Evolutionary conservation across 2,797 vertebrate species (phyloP).

Genomic region (Sebastes miniatus): DNA sequence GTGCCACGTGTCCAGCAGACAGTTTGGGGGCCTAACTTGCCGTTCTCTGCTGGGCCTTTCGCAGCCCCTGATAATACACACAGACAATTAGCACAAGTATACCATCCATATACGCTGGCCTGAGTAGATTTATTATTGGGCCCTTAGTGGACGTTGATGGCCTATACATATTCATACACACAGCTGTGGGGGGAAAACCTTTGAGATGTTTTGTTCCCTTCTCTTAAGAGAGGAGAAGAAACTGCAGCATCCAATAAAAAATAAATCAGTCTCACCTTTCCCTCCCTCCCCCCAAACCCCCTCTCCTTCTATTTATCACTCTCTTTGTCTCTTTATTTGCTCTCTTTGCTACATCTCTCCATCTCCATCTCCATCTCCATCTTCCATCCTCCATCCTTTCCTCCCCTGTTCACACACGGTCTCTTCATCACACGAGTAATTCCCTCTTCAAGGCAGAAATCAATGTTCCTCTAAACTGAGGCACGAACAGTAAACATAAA

Average conservation of each 20-base stretch:
- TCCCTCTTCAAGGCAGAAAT: conserved; percentile 94
- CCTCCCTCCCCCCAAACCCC: fast-evolving
- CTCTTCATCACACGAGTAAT: conserved; percentile 88
- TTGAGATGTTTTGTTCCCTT: conserved; percentile 55
- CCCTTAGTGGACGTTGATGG: conserved; percentile 66
- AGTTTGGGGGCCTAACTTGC: conserved; percentile 15
- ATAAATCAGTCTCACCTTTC: not conserved
- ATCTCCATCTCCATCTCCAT: conserved; percentile 4
- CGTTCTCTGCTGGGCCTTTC: conserved; percentile 43
- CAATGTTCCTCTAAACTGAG: conserved; percentile 93
- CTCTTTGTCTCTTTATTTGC: conserved; percentile 45
- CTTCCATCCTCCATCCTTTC: conserved; percentile 4
- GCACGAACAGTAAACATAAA: conserved; percentile 88
- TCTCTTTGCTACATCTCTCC: conserved; percentile 40
- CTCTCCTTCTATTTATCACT: conserved; percentile 23
- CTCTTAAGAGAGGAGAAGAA: conserved; percentile 25
- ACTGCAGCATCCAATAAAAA: conserved; percentile 22
- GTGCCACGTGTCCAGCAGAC: conserved; percentile 17
- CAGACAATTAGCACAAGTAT: conserved; percentile 67
- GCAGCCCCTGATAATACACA: conserved; percentile 63
- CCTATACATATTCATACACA: conserved; percentile 72
- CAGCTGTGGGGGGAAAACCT: conserved; percentile 54
- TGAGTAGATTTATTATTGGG: conserved; percentile 72
- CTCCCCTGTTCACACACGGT: conserved; percentile 69
- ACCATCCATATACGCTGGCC: conserved; percentile 52